Percentiles rank a stretch among this genome's conserved stretches.
phyloP scores from a whole-genome alignment of 1,140 invertebrate genomes.

The Diploscapter pachys region DNA sequence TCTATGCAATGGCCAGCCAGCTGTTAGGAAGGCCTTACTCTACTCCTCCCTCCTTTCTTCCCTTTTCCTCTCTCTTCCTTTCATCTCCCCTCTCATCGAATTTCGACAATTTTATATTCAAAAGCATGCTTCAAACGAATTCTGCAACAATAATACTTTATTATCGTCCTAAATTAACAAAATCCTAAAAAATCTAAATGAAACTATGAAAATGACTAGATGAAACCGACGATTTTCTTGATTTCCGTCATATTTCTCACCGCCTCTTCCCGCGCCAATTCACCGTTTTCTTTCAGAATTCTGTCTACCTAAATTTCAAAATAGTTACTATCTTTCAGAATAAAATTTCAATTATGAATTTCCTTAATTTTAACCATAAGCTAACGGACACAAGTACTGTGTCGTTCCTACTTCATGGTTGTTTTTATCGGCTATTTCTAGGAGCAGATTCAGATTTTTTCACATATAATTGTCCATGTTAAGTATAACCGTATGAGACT shows the following conservation, averaged over 20 bases:
- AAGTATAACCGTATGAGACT: too few relatives aligned
- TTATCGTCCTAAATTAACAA: too few relatives aligned
- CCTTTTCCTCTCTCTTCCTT: too few relatives aligned
- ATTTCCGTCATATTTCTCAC: slow-evolving; percentile 40
- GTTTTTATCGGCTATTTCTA: neutral
- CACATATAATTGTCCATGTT: too few relatives aligned
- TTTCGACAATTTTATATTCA: too few relatives aligned
- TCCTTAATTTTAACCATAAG: neutral
- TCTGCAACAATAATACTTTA: too few relatives aligned
- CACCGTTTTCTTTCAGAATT: slow-evolving; percentile 33
- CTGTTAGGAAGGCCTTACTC: too few relatives aligned
- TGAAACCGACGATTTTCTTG: slow-evolving; percentile 40
- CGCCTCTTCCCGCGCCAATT: slow-evolving; percentile 27
- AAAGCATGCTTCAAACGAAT: too few relatives aligned
- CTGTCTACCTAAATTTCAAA: slow-evolving; percentile 27
- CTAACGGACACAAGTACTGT: neutral
- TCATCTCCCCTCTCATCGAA: too few relatives aligned
- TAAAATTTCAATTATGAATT: neutral
- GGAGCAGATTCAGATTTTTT: too few relatives aligned
- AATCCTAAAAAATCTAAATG: neutral
- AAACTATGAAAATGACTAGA: neutral
- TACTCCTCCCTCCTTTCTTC: too few relatives aligned
- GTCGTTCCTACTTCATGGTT: neutral
- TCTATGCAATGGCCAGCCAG: too few relatives aligned
- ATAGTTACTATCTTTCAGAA: neutral